Evolutionary conservation across 2,888 invertebrate genomes (phyloP), one percentile per base, ranked within the genome.

Genomic region (Ophraella communa): DNA sequence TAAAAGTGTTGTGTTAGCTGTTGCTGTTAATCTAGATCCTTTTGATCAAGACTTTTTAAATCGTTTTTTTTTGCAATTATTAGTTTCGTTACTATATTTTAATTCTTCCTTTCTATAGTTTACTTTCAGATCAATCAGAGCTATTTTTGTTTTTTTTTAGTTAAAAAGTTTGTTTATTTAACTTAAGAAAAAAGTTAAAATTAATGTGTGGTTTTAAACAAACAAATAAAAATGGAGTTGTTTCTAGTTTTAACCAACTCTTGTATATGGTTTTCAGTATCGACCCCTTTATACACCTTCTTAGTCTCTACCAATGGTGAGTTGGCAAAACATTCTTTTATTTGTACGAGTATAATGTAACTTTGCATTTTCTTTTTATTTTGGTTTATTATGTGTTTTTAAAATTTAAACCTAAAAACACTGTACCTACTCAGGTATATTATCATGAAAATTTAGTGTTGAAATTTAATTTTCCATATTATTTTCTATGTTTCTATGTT

Each of bases 231-330:
- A 21, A 21, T 21, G 20, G 14, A 21, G 20, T 21, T 10, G 45
- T 21, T 20, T 18, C 45, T 45, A 45, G 10, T 11, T 21, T 45
- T 45, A 45, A 45, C 45, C 20, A 45, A 45, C 45, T 45, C 45
- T 45, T 21, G 20, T 45, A 11, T 45, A 45, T 45, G 21, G 8
- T 45, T 45, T 45, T 45, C 45, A 45, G 45, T 45, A 10, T 45
- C 45, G 45, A 45, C 45, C 45, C 45, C 45, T 45, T 45, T 45
- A 45, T 45, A 45, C 45, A 45, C 45, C 45, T 45, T 21, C 45
- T 45, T 45, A 45, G 45, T 45, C 20, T 45, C 45, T 45, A 45
- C 45, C 45, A 45, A 45, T 45, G 45, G 45, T 45, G 45, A 45
- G 45, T 45, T 45, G 45, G 45, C 45, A 45, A 45, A 11, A 45